A percentile compares a stretch with the other conserved stretches of the same genome.
Conservation (phyloP, 2,888 invertebrate species). For the Andrena camellia region DNA sequence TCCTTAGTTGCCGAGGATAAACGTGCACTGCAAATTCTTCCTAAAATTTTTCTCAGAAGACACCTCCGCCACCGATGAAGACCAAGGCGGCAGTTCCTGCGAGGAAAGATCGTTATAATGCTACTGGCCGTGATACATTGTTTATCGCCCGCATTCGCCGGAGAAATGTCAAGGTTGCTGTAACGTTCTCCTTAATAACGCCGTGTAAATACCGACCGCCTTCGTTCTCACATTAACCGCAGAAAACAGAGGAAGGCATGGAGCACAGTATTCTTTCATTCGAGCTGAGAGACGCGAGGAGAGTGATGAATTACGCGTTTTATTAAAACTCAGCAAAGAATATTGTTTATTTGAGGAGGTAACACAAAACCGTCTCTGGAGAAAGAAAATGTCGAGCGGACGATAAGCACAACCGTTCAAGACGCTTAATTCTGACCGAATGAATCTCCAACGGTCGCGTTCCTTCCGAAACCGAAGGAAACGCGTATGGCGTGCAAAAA, state of each 20-base stretch:
- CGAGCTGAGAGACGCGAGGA: too few species aligned
- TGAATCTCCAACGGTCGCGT: too few species aligned
- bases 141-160: conserved; percentile 16
- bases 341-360: too few species aligned
- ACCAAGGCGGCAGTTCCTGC: conserved; percentile 16
- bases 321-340: too few species aligned
- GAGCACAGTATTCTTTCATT: neutral
- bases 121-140: conserved; percentile 19
- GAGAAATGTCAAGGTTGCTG: conserved; percentile 68
- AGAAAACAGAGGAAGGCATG: too few species aligned
- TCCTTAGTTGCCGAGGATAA: neutral
- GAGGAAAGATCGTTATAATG: neutral
- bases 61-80: conserved; percentile 1
- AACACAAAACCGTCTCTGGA: too few species aligned
- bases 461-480: too few species aligned
- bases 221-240: conserved; percentile 15
- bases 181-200: conserved; percentile 42
- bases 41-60: neutral
- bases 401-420: too few species aligned
- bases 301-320: too few species aligned
- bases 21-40: neutral
- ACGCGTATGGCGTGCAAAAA: too few species aligned
- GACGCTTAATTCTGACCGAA: too few species aligned
- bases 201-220: conserved; percentile 25
- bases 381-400: too few species aligned